Conservation (phyloP, 2,888 invertebrate species). For the Pterobdella sp. region DNA sequence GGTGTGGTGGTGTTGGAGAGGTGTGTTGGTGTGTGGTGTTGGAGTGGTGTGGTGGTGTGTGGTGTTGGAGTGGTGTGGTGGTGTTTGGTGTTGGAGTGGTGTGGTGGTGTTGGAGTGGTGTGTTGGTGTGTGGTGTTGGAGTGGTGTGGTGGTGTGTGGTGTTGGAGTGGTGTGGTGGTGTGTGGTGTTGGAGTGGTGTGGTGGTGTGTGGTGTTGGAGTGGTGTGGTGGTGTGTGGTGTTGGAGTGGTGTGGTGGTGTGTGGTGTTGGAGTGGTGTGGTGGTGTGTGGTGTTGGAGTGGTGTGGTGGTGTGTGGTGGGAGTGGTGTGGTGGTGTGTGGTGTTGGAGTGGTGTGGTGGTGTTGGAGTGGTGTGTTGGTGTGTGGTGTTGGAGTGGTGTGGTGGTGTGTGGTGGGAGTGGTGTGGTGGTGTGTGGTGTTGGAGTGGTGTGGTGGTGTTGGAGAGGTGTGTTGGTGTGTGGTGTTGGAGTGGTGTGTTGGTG, state of each 20-base stretch:
- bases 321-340: conserved; percentile 5
- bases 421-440: conserved; percentile 3
- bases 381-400: conserved; percentile 13
- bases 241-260: conserved; percentile 8
- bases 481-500: conserved; percentile 9
- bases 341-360: conserved; percentile 11
- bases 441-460: conserved; percentile 11
- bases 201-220: conserved; percentile 6
- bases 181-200: background rate
- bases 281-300: conserved; percentile 4
- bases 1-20: too few relatives aligned
- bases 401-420: conserved; percentile 2
- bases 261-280: conserved; percentile 10
- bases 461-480: conserved; percentile 9
- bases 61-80: too few relatives aligned
- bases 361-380: background rate
- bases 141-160: conserved; percentile 1
- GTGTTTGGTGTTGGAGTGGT: background rate
- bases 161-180: background rate
- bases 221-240: conserved; percentile 12
- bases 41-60: too few relatives aligned
- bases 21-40: too few relatives aligned
- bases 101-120: too few relatives aligned
- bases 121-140: background rate
- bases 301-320: background rate